A percentile compares a stretch with the other conserved stretches of the same genome.
These are phyloP conservation scores for Lysiphlebus fabarum DNA, from an alignment of 1,140 invertebrate genomes.

Conservation along the genomic window DNA sequence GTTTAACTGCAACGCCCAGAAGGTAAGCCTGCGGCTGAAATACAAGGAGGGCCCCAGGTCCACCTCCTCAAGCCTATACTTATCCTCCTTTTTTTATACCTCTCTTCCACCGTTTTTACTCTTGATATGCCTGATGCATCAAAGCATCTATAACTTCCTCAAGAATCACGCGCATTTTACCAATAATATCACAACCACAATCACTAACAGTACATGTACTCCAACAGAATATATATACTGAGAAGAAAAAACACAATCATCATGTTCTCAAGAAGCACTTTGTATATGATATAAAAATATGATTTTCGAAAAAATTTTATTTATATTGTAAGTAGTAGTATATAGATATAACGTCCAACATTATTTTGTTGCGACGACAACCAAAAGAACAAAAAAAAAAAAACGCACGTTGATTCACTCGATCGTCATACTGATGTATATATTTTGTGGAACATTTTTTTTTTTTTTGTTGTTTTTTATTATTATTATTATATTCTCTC, in stretches of 20 bases:
- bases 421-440: too few species aligned
- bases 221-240: neutral
- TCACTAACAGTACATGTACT: constrained; percentile 14
- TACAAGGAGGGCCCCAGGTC: constrained; percentile 25
- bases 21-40: constrained; percentile 24
- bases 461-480: too few species aligned
- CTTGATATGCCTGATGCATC: too few species aligned
- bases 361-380: neutral
- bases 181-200: constrained; percentile 51
- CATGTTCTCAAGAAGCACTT: too few species aligned
- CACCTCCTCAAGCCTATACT: constrained; percentile 49
- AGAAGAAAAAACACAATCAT: too few species aligned
- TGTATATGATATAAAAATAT: too few species aligned
- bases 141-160: too few species aligned
- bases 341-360: too few species aligned
- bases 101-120: constrained; percentile 45
- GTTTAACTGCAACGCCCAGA: constrained; percentile 8
- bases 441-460: too few species aligned
- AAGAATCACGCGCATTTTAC: constrained; percentile 12
- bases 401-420: too few species aligned
- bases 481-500: too few species aligned
- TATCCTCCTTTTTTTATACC: constrained; percentile 44
- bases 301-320: too few species aligned
- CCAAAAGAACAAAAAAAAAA: neutral
- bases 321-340: neutral